Evolutionary conservation across 2,113 vertebrate genomes (phyloP).

Genomic region (Astatoreochromis straeleni): DNA sequence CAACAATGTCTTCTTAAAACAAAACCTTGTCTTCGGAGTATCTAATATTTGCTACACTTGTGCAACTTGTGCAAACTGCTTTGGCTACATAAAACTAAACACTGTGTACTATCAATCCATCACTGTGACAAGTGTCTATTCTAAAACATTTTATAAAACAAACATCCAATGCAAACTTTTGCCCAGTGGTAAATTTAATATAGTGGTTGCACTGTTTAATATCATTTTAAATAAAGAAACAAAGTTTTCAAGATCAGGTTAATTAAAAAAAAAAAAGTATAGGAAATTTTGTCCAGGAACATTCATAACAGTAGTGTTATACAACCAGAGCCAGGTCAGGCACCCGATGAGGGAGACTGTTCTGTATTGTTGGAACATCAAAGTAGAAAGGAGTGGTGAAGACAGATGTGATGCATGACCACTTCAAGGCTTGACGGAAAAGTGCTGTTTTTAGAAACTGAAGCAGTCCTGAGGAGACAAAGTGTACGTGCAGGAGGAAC

Average conservation of each 20-base stretch:
- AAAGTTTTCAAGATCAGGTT: neutral
- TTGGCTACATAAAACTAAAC: neutral
- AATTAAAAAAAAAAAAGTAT: rapidly evolving
- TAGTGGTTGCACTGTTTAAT: neutral
- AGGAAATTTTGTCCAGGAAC: neutral
- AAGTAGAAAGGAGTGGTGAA: neutral
- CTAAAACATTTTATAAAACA: neutral
- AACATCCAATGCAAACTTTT: neutral
- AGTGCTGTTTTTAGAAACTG: neutral
- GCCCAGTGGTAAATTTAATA: neutral
- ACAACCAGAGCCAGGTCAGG: neutral
- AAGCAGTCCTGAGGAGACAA: neutral
- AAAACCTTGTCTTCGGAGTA: neutral
- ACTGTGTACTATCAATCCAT: neutral
- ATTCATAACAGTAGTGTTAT: neutral
- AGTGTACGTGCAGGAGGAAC: neutral
- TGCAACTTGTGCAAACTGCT: neutral
- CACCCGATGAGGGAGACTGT: neutral
- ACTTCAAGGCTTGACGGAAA: neutral
- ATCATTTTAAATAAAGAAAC: neutral
- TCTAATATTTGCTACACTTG: neutral
- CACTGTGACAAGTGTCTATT: neutral
- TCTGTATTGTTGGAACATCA: slow-evolving; percentile 6
- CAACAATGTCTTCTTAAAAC: neutral
- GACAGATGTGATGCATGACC: neutral